Conservation (phyloP, 2,113 vertebrate genomes). For the Psilopsiagon aurifrons region DNA sequence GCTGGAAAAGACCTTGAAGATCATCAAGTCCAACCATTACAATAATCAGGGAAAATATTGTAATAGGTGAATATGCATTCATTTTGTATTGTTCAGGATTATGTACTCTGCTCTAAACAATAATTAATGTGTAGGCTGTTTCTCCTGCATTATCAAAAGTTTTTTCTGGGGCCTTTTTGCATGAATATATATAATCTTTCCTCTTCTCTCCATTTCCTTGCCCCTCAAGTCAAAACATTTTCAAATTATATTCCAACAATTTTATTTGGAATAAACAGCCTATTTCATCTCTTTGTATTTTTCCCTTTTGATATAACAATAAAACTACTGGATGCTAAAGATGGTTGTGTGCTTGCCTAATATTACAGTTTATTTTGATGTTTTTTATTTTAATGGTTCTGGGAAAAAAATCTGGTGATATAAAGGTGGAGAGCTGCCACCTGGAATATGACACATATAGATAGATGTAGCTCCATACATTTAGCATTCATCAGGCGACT, state of each 20-base stretch:
- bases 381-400: background rate
- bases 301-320: background rate
- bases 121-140: background rate
- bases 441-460: background rate
- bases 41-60: background rate
- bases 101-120: background rate
- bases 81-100: background rate
- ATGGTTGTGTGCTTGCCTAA: background rate
- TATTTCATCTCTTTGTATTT: background rate
- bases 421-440: background rate
- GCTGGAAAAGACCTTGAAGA: background rate
- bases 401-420: background rate
- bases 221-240: background rate
- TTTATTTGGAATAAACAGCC: background rate
- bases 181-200: background rate
- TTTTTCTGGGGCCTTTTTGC: background rate
- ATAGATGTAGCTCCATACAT: background rate
- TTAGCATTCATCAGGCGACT: background rate
- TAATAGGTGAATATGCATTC: background rate
- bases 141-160: background rate
- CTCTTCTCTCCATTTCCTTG: background rate
- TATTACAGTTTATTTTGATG: background rate
- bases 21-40: background rate
- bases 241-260: background rate
- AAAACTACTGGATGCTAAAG: background rate